These are phyloP conservation scores for Zonotrichia leucophrys DNA, from an alignment of 2,113 vertebrate genomes.

Conservation along the genomic window DNA sequence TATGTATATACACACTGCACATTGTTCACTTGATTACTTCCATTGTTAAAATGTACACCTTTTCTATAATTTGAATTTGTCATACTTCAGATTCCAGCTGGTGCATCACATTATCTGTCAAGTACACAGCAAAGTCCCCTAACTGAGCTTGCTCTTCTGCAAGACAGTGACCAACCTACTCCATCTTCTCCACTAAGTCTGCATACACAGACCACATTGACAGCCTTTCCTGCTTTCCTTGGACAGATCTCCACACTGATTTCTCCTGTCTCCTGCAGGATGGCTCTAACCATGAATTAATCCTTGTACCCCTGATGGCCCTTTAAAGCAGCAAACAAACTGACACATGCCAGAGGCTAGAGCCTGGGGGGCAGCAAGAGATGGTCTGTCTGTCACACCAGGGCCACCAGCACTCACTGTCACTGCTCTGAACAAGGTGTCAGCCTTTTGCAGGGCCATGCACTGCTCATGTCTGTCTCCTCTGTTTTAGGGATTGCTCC, in stretches of 20 bases:
- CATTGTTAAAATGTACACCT: neutral
- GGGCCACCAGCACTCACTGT: neutral
- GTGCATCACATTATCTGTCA: neutral
- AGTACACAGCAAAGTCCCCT: neutral
- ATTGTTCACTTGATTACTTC: neutral
- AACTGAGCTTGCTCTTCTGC: neutral
- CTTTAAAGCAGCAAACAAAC: neutral
- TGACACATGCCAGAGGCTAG: neutral
- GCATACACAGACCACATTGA: neutral
- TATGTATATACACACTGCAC: neutral
- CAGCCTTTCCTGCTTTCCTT: neutral
- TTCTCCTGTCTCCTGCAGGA: neutral
- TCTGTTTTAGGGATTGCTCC: neutral
- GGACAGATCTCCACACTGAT: neutral
- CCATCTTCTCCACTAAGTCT: neutral
- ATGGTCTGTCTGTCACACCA: neutral
- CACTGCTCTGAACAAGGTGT: neutral
- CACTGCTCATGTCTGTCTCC: neutral
- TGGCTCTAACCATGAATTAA: neutral
- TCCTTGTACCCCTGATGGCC: neutral
- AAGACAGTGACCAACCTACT: neutral
- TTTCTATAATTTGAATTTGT: neutral
- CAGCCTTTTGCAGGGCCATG: neutral
- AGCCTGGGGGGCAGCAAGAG: neutral
- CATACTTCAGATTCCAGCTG: neutral